A percentile compares a stretch with the other conserved stretches of the same genome.
phyloP scores from a whole-genome alignment of 2,888 invertebrate species.

The Drosophila peninsularis region DNA sequence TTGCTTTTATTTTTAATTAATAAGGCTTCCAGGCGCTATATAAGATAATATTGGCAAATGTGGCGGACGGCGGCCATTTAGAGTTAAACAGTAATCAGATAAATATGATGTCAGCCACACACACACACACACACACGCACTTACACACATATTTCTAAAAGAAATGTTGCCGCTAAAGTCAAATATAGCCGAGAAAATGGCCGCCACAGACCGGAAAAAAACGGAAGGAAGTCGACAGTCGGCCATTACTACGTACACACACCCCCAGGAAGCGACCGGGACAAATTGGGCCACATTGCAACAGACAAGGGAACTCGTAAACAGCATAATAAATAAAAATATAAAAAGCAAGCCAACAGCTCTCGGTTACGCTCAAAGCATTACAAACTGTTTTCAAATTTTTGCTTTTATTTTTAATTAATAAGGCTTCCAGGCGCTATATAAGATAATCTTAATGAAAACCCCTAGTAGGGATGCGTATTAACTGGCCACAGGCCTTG shows the following conservation, averaged over 20 bases:
- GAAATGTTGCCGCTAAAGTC: constrained; percentile 39
- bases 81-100: constrained; percentile 50
- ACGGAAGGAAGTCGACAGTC: constrained; percentile 71
- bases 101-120: constrained; percentile 58
- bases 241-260: constrained; percentile 48
- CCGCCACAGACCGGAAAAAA: constrained; percentile 37
- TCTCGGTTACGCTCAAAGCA: not conserved
- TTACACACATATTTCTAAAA: constrained; percentile 3
- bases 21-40: constrained; percentile 11
- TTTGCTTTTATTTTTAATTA: constrained; percentile 22
- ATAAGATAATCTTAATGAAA: constrained; percentile 24
- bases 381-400: not conserved
- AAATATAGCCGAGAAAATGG: constrained; percentile 50
- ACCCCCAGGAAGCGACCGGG: constrained; percentile 53
- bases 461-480: not conserved
- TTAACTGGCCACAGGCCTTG: not conserved
- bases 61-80: constrained; percentile 27
- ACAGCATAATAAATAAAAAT: constrained; percentile 14
- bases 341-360: not conserved
- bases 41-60: constrained; percentile 41
- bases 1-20: constrained; percentile 33
- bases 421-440: constrained; percentile 14
- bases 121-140: constrained; percentile 2
- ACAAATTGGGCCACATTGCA: constrained; percentile 62
- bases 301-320: constrained; percentile 16